Evolutionary conservation across 1,140 invertebrate species (phyloP).

Genomic region (Caerostris darwini): DNA sequence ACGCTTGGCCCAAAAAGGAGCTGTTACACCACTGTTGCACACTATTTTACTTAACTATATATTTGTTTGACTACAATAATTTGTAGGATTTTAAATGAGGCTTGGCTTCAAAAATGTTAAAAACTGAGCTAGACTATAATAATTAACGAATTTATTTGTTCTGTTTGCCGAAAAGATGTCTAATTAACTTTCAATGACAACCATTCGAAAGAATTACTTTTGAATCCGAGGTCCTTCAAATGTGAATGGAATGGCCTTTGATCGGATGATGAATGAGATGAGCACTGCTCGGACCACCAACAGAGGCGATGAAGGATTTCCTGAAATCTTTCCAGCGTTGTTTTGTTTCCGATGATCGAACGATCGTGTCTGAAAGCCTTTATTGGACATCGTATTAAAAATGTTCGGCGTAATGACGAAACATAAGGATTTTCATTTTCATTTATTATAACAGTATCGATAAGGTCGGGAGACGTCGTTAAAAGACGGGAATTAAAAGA

Average conservation of each 20-base stretch:
- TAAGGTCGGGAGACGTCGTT: neutral
- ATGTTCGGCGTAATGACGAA: constrained; percentile 44
- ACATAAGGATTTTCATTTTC: constrained; percentile 58
- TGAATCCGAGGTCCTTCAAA: neutral
- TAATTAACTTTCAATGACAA: too few species aligned
- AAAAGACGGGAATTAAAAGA: neutral
- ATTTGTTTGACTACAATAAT: neutral
- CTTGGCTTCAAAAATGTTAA: neutral
- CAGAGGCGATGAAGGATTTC: constrained; percentile 53
- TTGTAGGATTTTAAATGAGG: neutral
- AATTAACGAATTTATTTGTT: too few species aligned
- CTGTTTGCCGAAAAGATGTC: too few species aligned
- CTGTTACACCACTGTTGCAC: neutral
- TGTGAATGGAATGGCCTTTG: neutral
- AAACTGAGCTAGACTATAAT: too few species aligned
- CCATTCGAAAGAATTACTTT: too few species aligned
- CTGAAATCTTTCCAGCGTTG: constrained; percentile 14
- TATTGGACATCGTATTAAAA: constrained; percentile 21
- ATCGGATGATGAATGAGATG: constrained; percentile 54
- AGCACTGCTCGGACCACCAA: neutral
- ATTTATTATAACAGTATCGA: constrained; percentile 12
- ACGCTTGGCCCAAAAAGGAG: neutral
- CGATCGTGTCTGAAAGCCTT: constrained; percentile 42
- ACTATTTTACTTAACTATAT: neutral
- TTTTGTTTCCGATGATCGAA: constrained; percentile 58